A percentile compares a stretch with the other conserved stretches of the same genome.
These are phyloP conservation scores for Fregetta grallaria DNA, from an alignment of 2,113 vertebrate genomes.

Conservation along the genomic window DNA sequence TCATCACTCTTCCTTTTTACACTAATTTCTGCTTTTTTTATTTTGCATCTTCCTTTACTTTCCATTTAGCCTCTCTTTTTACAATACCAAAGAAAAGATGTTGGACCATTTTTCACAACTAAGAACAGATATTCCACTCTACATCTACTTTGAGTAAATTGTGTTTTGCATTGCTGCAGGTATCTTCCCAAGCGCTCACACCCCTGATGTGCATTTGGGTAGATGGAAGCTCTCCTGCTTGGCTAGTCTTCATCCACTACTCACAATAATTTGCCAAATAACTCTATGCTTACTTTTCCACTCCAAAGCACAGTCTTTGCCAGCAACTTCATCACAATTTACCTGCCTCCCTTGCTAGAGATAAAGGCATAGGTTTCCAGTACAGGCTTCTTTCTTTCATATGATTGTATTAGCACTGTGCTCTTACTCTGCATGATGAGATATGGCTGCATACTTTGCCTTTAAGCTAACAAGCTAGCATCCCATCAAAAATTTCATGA, in stretches of 20 bases:
- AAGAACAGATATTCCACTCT: background rate
- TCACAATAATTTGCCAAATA: background rate
- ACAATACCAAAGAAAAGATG: background rate
- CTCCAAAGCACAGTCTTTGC: background rate
- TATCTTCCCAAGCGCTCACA: background rate
- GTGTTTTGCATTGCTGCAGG: background rate
- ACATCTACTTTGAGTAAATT: background rate
- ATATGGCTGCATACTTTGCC: background rate
- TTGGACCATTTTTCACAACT: background rate
- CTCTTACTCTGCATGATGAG: background rate
- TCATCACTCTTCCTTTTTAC: background rate
- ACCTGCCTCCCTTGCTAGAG: background rate
- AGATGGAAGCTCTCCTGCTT: background rate
- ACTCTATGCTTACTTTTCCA: background rate
- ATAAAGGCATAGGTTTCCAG: background rate
- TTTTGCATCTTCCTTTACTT: background rate
- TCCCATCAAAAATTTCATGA: background rate
- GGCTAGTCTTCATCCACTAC: background rate
- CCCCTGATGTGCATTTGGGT: background rate
- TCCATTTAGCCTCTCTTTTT: background rate
- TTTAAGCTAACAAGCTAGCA: background rate
- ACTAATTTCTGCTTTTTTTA: background rate
- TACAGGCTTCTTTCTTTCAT: background rate
- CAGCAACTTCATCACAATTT: background rate
- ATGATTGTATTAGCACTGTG: background rate